phyloP scores from a whole-genome alignment of 2,113 vertebrate genomes.

The Hucho hucho region DNA sequence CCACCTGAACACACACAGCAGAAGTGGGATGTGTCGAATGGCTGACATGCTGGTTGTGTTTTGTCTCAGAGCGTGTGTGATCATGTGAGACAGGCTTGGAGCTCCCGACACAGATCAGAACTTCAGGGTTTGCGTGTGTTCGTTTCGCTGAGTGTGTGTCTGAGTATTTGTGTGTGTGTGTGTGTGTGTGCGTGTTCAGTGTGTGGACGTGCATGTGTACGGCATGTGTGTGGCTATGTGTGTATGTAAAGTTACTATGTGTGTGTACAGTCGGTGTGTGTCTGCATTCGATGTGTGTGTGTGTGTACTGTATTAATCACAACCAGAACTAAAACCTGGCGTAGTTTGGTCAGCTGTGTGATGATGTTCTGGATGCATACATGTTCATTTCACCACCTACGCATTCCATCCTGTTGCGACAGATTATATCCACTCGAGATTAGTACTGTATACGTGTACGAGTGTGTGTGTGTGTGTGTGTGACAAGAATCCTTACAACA shows the following conservation, averaged over 20 bases:
- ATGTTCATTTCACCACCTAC: no score
- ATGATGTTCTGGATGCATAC: no score
- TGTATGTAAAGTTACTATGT: neutral
- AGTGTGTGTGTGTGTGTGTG: slow-evolving; percentile 1
- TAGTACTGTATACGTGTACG: neutral
- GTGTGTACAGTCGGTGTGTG: no score
- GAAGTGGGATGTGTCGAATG: neutral
- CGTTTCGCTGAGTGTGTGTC: no score
- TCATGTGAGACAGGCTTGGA: neutral
- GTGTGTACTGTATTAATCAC: no score
- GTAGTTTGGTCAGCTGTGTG: no score
- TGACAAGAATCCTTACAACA: neutral
- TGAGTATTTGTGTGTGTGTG: neutral
- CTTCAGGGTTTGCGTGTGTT: neutral
- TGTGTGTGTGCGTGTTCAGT: neutral
- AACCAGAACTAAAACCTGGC: no score
- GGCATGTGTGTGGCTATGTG: neutral
- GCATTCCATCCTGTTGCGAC: no score
- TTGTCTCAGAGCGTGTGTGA: neutral
- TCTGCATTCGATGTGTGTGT: no score
- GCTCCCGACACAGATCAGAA: neutral
- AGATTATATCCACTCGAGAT: no score
- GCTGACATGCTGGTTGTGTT: slow-evolving; percentile 7
- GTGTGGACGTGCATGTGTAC: neutral
- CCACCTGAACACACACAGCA: slow-evolving; percentile 18